phyloP scores from a whole-genome alignment of 2,888 invertebrate genomes.

The Trachelus troglodyta region DNA sequence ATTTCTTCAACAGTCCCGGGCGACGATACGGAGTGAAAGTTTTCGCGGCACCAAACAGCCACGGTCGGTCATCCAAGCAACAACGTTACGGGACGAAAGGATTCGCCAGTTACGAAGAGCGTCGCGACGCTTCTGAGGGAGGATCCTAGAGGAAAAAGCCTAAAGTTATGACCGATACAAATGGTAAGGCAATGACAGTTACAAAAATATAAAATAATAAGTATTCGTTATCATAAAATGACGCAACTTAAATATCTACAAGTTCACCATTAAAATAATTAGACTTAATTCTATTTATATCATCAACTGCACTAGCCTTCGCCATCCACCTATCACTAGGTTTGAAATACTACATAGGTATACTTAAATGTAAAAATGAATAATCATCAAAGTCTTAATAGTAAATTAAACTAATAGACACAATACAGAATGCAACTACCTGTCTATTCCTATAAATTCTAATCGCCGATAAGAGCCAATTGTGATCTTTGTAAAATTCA shows the following conservation, averaged over 20 bases:
- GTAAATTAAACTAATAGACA: background rate
- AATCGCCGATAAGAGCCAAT: background rate
- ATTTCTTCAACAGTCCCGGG: background rate
- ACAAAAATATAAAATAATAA: background rate
- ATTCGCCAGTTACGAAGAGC: background rate
- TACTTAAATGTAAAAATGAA: background rate
- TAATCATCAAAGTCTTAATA: background rate
- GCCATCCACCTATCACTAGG: background rate
- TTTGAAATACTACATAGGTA: no score
- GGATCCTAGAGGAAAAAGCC: conserved; percentile 21
- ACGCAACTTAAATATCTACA: background rate
- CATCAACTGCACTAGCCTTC: no score
- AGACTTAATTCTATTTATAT: background rate
- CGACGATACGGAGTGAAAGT: conserved; percentile 14
- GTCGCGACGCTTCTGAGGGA: background rate
- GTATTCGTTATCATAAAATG: background rate
- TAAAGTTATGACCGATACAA: conserved; percentile 55
- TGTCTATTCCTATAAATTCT: background rate
- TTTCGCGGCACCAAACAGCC: conserved; percentile 3
- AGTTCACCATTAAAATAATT: background rate
- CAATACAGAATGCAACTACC: background rate
- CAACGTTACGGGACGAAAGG: background rate
- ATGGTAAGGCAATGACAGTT: conserved; percentile 43
- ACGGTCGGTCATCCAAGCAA: background rate
- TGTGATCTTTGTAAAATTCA: background rate